These are phyloP conservation scores for Penaeus vannamei DNA, from an alignment of 1,140 invertebrate species.

Conservation along the genomic window DNA sequence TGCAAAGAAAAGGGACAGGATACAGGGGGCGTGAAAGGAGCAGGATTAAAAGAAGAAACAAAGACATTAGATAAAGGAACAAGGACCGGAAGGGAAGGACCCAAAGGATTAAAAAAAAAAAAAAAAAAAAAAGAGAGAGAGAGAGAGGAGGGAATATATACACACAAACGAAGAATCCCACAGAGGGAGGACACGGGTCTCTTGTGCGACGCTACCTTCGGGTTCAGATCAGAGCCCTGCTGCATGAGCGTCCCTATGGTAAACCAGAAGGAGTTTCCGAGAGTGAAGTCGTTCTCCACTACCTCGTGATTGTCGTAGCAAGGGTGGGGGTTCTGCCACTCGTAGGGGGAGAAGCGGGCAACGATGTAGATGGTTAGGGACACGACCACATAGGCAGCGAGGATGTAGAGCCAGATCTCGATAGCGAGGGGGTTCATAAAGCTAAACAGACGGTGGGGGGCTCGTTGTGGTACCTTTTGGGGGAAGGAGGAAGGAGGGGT, in stretches of 20 bases:
- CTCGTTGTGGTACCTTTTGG: constrained; percentile 70
- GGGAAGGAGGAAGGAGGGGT: background rate
- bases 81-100: too few species aligned
- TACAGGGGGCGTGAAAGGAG: too few species aligned
- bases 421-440: constrained; percentile 77
- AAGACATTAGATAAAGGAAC: too few species aligned
- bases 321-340: constrained; percentile 79
- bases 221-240: constrained; percentile 91
- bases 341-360: constrained; percentile 73
- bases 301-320: constrained; percentile 84
- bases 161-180: too few species aligned
- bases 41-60: too few species aligned
- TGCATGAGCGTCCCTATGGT: constrained; percentile 95
- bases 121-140: background rate
- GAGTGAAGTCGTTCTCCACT: constrained; percentile 91
- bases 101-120: too few species aligned
- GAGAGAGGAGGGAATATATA: background rate
- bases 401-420: constrained; percentile 80
- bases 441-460: constrained; percentile 76
- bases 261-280: constrained; percentile 96
- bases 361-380: constrained; percentile 76
- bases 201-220: constrained; percentile 77
- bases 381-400: constrained; percentile 75
- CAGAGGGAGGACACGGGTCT: background rate
- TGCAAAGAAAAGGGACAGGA: too few species aligned